Evolutionary conservation across 2,113 vertebrate genomes (phyloP).

Genomic region (Oceanites oceanicus): DNA sequence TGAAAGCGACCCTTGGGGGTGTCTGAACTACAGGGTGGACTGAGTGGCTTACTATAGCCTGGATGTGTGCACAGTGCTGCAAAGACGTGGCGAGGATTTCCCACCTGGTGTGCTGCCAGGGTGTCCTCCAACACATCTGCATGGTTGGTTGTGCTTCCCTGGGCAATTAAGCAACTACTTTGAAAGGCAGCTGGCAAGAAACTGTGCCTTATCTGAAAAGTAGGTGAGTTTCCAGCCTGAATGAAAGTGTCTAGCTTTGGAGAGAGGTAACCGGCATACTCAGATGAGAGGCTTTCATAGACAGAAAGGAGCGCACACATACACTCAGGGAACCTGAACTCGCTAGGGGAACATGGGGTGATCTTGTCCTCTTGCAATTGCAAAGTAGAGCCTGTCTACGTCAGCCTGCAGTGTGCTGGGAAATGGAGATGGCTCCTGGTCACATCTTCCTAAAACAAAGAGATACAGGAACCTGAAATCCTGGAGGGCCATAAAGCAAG

Average conservation of each 20-base stretch:
- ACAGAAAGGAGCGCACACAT: background rate
- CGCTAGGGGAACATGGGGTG: background rate
- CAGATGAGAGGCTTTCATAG: background rate
- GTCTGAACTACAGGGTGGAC: background rate
- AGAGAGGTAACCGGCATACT: background rate
- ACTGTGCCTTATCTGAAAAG: background rate
- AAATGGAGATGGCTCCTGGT: background rate
- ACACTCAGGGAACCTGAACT: background rate
- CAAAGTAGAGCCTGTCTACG: background rate
- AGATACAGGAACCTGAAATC: background rate
- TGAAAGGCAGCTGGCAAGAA: background rate
- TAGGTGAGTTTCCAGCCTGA: background rate
- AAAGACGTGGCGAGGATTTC: rapidly evolving
- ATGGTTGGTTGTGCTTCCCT: background rate
- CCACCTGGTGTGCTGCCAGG: rapidly evolving
- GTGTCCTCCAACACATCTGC: background rate
- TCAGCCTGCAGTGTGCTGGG: background rate
- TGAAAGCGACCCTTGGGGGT: rapidly evolving
- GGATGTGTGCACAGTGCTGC: background rate
- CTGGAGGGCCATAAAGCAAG: rapidly evolving
- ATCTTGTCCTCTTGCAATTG: background rate
- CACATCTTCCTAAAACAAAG: background rate
- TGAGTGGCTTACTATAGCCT: background rate
- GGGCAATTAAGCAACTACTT: rapidly evolving
- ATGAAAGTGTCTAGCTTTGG: background rate